Evolutionary conservation across 2,113 vertebrate species (phyloP).

Genomic region (Rhabdomys dilectus): DNA sequence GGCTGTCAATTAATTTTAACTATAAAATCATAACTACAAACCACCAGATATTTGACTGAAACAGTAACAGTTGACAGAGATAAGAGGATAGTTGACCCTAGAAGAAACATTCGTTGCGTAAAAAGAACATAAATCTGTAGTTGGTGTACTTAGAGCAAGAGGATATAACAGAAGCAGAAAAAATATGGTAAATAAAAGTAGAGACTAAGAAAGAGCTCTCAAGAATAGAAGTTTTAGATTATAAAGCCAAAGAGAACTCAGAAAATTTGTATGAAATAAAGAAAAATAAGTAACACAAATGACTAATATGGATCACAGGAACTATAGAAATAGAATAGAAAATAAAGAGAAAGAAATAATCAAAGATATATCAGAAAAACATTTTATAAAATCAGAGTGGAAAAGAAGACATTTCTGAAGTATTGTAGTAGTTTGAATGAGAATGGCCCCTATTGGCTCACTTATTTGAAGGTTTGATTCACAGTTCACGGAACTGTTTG

Average conservation of each 20-base stretch:
- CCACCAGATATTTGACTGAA: neutral
- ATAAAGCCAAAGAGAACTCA: neutral
- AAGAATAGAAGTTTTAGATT: slow-evolving; percentile 39
- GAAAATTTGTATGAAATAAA: slow-evolving; percentile 53
- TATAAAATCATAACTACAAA: neutral
- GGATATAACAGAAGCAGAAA: slow-evolving; percentile 14
- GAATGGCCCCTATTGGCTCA: neutral
- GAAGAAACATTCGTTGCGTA: slow-evolving; percentile 18
- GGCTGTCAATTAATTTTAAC: neutral
- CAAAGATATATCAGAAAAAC: neutral
- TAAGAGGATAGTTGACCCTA: neutral
- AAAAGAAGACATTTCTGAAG: neutral
- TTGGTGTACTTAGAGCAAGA: neutral
- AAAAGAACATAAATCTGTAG: slow-evolving; percentile 30
- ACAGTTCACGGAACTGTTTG: neutral
- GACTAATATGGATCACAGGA: neutral
- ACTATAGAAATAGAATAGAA: slow-evolving; percentile 54
- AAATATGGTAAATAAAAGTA: slow-evolving; percentile 22
- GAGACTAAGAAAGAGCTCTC: neutral
- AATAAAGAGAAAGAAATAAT: slow-evolving; percentile 50
- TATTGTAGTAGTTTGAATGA: neutral
- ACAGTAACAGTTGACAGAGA: slow-evolving; percentile 16
- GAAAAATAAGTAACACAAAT: neutral
- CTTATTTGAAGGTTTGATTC: neutral
- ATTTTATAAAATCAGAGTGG: slow-evolving; percentile 4